These are phyloP conservation scores for Hydrocynus forskahlii DNA, from an alignment of 2,797 vertebrate genomes.

Conservation along the genomic window DNA sequence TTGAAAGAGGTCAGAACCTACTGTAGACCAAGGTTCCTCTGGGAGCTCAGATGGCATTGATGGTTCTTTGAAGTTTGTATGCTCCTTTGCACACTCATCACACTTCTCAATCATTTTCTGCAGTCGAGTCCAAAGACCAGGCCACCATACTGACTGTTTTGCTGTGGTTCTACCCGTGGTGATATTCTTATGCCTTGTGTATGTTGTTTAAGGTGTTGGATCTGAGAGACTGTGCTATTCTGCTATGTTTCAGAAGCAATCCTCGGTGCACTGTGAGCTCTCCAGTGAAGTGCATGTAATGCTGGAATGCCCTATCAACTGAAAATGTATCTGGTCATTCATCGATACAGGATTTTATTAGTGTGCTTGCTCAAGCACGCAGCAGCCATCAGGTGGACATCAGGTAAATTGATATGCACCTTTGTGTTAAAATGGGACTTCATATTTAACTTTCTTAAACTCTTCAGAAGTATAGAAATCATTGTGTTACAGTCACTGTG, in stretches of 20 bases:
- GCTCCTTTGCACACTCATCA: not conserved
- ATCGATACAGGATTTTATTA: not conserved
- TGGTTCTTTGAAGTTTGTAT: not conserved
- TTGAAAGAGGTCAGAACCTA: conserved; percentile 22
- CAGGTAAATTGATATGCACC: too few species aligned
- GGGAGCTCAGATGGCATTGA: conserved; percentile 4
- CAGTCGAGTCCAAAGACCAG: conserved; percentile 11
- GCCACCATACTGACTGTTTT: conserved; percentile 42
- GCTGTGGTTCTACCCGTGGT: conserved; percentile 25
- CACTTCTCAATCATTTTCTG: not conserved
- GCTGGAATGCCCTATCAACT: not conserved
- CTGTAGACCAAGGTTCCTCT: conserved; percentile 21
- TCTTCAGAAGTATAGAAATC: conserved; percentile 35
- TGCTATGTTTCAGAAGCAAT: conserved; percentile 11
- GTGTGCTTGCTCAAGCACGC: too few species aligned
- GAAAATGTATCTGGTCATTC: conserved; percentile 25
- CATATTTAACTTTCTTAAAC: conserved; percentile 16
- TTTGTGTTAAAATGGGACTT: too few species aligned
- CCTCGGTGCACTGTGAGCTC: conserved; percentile 37
- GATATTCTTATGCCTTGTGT: not conserved
- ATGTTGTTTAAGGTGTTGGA: not conserved
- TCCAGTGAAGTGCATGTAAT: conserved; percentile 32
- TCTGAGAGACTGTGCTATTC: conserved; percentile 39
- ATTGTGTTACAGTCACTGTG: conserved; percentile 13
- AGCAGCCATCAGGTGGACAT: too few species aligned